phyloP scores from a whole-genome alignment of 2,888 invertebrate species.

The Himalopsyche kuldschensis region DNA sequence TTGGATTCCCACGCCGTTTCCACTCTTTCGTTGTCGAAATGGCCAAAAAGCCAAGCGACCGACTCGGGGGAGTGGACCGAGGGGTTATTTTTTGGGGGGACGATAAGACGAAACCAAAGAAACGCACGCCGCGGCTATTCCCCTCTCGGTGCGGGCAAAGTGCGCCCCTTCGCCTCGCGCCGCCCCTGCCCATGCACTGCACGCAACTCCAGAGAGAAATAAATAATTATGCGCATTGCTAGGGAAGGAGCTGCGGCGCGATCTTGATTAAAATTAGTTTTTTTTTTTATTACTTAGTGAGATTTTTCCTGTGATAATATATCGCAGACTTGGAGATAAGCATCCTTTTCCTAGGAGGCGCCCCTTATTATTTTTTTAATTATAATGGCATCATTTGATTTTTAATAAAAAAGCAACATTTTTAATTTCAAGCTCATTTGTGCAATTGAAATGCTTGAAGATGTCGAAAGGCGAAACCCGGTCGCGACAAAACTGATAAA shows the following conservation, averaged over 20 bases:
- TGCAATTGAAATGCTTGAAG: no score
- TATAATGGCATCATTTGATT: no score
- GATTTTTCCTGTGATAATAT: neutral
- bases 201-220: conserved; percentile 32
- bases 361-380: no score
- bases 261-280: neutral
- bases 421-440: no score
- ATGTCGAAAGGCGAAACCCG: no score
- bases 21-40: neutral
- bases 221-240: neutral
- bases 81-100: conserved; percentile 44
- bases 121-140: conserved; percentile 53
- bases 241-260: neutral
- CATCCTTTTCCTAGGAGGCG: neutral
- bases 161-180: conserved; percentile 50
- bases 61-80: conserved; percentile 47
- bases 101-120: conserved; percentile 47
- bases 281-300: neutral
- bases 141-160: conserved; percentile 24
- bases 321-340: neutral
- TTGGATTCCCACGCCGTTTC: neutral
- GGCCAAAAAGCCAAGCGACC: conserved; percentile 9
- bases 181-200: conserved; percentile 43
- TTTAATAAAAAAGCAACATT: no score
- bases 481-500: no score